These are phyloP conservation scores for Gyrodactylus salaris DNA, from an alignment of 1,140 invertebrate species.

Conservation along the genomic window DNA sequence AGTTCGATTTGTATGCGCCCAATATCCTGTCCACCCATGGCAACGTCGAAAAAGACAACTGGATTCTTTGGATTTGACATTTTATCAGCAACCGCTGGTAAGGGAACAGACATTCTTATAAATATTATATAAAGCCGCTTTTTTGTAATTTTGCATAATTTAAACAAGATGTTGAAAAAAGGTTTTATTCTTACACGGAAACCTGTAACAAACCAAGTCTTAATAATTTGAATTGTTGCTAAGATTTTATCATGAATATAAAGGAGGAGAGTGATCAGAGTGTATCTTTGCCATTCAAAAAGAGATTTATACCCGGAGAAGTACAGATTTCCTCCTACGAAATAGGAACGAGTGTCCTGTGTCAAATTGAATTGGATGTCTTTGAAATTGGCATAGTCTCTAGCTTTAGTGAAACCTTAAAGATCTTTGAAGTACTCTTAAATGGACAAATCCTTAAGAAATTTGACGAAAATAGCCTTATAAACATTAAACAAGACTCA, in stretches of 20 bases:
- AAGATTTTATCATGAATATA: too few relatives aligned
- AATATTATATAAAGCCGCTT: background rate
- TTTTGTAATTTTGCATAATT: background rate
- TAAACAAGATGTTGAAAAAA: background rate
- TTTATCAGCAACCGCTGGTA: conserved; percentile 21
- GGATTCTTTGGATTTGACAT: conserved; percentile 61
- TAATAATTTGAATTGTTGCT: too few relatives aligned
- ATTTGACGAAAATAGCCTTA: background rate
- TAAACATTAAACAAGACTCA: too few relatives aligned
- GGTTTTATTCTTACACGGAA: too few relatives aligned
- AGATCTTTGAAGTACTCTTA: background rate
- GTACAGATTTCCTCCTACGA: too few relatives aligned
- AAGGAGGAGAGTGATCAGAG: too few relatives aligned
- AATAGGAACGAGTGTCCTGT: background rate
- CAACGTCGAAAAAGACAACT: conserved; percentile 45
- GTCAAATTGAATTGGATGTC: background rate
- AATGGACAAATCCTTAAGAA: background rate
- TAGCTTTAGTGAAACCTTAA: background rate
- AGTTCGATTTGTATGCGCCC: conserved; percentile 79
- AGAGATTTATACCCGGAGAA: background rate
- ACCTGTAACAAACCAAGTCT: too few relatives aligned
- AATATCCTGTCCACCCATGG: conserved; percentile 33
- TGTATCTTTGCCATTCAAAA: background rate
- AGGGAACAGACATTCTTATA: background rate
- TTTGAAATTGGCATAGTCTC: background rate